Conservation (phyloP, 2,888 invertebrate species). For the Tupiocoris notatus region DNA sequence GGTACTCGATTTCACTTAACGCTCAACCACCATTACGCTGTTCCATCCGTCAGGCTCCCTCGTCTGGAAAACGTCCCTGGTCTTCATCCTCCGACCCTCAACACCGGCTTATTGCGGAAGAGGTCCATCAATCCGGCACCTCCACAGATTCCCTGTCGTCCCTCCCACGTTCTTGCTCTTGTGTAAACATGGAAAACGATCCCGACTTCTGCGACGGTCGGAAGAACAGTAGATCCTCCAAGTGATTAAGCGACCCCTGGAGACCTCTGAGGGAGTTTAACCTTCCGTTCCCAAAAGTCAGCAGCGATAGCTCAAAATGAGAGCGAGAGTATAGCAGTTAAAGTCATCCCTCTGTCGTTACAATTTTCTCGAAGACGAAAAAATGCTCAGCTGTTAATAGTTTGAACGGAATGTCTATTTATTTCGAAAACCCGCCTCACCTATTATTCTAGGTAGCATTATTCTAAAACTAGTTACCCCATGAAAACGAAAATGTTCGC, state of each 20-base stretch:
- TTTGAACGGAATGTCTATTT: too few species aligned
- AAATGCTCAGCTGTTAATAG: too few species aligned
- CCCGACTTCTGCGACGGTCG: background rate
- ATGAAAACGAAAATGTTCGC: too few species aligned
- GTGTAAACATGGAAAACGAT: conserved; percentile 6
- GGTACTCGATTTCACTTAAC: background rate
- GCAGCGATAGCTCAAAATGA: background rate
- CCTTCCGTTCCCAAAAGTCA: background rate
- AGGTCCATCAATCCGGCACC: conserved; percentile 29
- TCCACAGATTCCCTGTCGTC: background rate
- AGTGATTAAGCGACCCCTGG: conserved; percentile 26
- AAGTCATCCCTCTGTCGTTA: too few species aligned
- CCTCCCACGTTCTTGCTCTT: background rate
- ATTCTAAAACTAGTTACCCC: too few species aligned
- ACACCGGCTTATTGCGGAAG: conserved; percentile 27
- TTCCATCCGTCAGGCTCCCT: background rate
- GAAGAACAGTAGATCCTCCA: background rate
- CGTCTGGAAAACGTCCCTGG: background rate
- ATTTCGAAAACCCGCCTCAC: too few species aligned
- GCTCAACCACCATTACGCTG: background rate
- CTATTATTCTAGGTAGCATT: too few species aligned
- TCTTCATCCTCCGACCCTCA: background rate
- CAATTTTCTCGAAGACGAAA: too few species aligned
- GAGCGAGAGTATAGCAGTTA: too few species aligned
- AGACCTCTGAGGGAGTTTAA: background rate